These are phyloP conservation scores for Fopius arisanus DNA, from an alignment of 1,140 invertebrate species.

Conservation along the genomic window DNA sequence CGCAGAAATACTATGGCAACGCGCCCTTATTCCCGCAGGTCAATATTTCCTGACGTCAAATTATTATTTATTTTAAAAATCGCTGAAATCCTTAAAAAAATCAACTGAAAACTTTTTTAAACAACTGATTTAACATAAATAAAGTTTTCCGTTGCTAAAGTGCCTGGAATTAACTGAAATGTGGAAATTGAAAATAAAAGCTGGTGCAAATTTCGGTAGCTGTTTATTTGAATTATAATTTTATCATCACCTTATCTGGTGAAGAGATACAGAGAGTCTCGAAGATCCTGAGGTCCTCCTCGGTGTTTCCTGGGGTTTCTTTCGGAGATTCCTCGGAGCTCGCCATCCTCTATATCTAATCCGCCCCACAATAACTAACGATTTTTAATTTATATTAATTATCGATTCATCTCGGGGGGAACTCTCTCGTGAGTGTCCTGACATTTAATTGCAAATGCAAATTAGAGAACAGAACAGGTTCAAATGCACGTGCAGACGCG, in stretches of 20 bases:
- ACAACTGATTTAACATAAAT: too few species aligned
- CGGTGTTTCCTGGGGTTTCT: slow-evolving; percentile 57
- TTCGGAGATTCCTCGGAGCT: slow-evolving; percentile 31
- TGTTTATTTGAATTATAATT: background rate
- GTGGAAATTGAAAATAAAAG: background rate
- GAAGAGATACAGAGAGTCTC: slow-evolving; percentile 67
- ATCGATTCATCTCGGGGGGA: background rate
- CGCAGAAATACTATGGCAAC: slow-evolving; percentile 31
- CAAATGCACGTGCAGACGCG: background rate
- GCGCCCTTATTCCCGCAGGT: slow-evolving; percentile 25
- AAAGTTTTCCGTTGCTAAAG: too few species aligned
- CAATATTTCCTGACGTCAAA: slow-evolving; percentile 20
- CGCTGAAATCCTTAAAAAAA: too few species aligned
- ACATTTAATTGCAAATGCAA: background rate
- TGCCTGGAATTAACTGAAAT: background rate
- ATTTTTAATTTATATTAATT: background rate
- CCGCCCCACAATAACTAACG: background rate
- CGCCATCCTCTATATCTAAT: slow-evolving; percentile 20
- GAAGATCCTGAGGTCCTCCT: slow-evolving; percentile 75
- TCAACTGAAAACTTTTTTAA: too few species aligned
- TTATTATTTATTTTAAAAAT: background rate
- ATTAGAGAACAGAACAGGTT: background rate
- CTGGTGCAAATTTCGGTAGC: background rate
- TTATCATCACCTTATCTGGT: slow-evolving; percentile 43
- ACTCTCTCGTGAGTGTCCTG: background rate